Conservation (phyloP, 2,113 vertebrate species). For the Holacanthus passer region DNA sequence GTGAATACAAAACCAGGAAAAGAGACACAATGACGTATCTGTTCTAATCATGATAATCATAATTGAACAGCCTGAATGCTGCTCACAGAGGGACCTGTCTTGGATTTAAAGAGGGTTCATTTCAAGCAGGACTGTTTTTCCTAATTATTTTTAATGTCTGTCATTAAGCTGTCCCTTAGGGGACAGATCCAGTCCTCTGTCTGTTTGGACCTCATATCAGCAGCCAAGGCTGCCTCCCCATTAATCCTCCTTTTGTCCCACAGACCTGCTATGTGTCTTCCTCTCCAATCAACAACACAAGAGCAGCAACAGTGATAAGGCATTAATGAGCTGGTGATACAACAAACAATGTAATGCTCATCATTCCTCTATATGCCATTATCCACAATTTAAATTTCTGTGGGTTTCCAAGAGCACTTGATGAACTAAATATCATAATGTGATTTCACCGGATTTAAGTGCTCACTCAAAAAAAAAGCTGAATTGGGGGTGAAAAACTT, state of each 20-base stretch:
- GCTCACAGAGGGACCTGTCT: slow-evolving; percentile 37
- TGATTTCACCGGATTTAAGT: background rate
- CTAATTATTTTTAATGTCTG: slow-evolving; percentile 82
- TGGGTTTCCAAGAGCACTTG: background rate
- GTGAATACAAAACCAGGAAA: slow-evolving; percentile 12
- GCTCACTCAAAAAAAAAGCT: background rate
- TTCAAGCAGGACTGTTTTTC: slow-evolving; percentile 71
- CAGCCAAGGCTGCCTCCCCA: slow-evolving; percentile 69
- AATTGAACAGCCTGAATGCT: slow-evolving; percentile 31
- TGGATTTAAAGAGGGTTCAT: slow-evolving; percentile 63
- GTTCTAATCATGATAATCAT: slow-evolving; percentile 35
- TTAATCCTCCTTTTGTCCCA: slow-evolving; percentile 72
- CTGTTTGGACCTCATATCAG: slow-evolving; percentile 76
- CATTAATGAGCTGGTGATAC: slow-evolving; percentile 56
- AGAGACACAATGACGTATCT: slow-evolving; percentile 11
- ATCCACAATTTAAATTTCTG: slow-evolving; percentile 10
- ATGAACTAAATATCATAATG: background rate
- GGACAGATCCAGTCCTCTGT: slow-evolving; percentile 47
- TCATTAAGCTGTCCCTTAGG: slow-evolving; percentile 75
- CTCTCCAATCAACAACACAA: slow-evolving; percentile 51
- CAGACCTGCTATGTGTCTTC: slow-evolving; percentile 63
- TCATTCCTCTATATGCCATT: background rate
- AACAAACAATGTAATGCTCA: slow-evolving; percentile 23
- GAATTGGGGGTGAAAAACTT: background rate
- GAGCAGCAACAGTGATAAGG: slow-evolving; percentile 53